Evolutionary conservation across 2,113 vertebrate species (phyloP).

Genomic region (Prietella phreatophila): DNA sequence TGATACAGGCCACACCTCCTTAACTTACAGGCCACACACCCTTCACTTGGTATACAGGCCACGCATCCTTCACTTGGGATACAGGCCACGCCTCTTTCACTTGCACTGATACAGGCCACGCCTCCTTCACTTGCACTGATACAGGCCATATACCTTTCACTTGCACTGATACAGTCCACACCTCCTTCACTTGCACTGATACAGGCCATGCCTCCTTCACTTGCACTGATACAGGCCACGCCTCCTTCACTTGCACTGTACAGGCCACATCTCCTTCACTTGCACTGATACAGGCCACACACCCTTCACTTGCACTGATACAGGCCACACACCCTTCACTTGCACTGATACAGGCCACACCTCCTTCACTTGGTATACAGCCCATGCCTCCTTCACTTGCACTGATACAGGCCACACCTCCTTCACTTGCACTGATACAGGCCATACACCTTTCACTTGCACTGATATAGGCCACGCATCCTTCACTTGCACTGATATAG

Average conservation of each 20-base stretch:
- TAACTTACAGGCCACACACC: neutral
- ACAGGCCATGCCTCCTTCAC: neutral
- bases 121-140: neutral
- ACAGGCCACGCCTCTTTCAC: neutral
- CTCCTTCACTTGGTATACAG: too few species aligned
- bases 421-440: too few species aligned
- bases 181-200: too few species aligned
- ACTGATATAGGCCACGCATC: too few species aligned
- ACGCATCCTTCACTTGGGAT: too few species aligned
- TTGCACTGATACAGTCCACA: neutral
- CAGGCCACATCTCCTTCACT: neutral
- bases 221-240: neutral
- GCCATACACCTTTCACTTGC: neutral
- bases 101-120: neutral
- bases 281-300: too few species aligned
- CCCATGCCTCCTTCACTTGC: too few species aligned
- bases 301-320: too few species aligned
- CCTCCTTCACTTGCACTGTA: neutral
- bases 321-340: too few species aligned
- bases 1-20: neutral
- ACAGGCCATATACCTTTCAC: neutral
- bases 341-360: too few species aligned
- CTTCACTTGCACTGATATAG: too few species aligned
- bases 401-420: too few species aligned
- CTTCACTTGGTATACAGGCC: neutral